Percentiles rank a stretch among this genome's conserved stretches.
These are phyloP conservation scores for Zootermopsis nevadensis DNA, from an alignment of 2,888 invertebrate genomes.

Conservation along the genomic window DNA sequence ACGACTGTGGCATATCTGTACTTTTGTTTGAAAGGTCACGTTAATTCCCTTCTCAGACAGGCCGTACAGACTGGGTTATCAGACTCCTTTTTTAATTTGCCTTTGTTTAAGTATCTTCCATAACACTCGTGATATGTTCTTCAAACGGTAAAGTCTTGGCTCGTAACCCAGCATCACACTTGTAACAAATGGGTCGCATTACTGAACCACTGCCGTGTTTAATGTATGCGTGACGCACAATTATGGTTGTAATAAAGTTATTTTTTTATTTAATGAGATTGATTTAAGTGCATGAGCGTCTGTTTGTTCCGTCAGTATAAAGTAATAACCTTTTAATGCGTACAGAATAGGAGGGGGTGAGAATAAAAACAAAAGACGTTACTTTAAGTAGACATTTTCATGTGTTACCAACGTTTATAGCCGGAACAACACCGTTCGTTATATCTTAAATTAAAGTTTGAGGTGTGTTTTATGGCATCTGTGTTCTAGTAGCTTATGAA, in stretches of 20 bases:
- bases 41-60: too few relatives aligned
- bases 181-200: background rate
- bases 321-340: background rate
- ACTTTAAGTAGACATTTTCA: background rate
- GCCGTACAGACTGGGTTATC: too few relatives aligned
- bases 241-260: background rate
- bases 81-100: too few relatives aligned
- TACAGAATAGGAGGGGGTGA: background rate
- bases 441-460: background rate
- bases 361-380: background rate
- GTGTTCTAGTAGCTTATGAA: background rate
- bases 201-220: background rate
- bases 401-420: background rate
- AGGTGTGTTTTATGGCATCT: background rate
- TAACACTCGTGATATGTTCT: too few relatives aligned
- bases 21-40: too few relatives aligned
- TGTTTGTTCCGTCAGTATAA: background rate
- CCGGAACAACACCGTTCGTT: background rate
- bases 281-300: background rate
- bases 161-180: too few relatives aligned
- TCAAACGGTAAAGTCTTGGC: too few relatives aligned
- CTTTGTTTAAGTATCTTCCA: too few relatives aligned
- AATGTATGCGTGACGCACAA: background rate
- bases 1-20: too few relatives aligned
- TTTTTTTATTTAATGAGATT: background rate